phyloP scores from a whole-genome alignment of 2,888 invertebrate genomes.

The Aromia moschata region DNA sequence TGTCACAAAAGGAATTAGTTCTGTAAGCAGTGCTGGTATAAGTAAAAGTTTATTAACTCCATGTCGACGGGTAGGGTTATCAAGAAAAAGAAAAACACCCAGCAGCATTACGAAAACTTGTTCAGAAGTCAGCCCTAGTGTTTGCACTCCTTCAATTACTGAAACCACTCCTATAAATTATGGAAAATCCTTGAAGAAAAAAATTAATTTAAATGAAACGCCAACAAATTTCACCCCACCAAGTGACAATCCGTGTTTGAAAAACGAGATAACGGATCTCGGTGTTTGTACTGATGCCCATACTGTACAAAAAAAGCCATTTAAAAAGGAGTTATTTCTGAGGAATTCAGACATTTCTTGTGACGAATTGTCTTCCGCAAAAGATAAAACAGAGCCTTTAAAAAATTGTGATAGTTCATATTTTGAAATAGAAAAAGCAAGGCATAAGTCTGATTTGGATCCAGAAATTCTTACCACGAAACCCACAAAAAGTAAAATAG shows the following conservation, averaged over 20 bases:
- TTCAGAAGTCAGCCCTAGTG: constrained; percentile 18
- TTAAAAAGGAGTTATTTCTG: no score
- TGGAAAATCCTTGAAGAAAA: constrained; percentile 5
- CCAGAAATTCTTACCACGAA: no score
- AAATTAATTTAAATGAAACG: background rate
- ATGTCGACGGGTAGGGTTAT: constrained; percentile 66
- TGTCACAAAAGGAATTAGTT: constrained; percentile 26
- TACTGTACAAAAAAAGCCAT: no score
- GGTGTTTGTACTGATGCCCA: no score
- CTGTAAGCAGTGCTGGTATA: constrained; percentile 61
- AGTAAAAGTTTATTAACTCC: constrained; percentile 67
- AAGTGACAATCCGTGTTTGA: background rate
- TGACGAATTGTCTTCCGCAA: no score
- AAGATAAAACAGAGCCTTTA: no score
- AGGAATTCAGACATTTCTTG: no score
- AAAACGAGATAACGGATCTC: background rate
- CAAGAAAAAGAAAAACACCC: constrained; percentile 55
- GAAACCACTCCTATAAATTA: constrained; percentile 29
- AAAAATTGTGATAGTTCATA: no score
- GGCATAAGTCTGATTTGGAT: no score
- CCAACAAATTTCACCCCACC: background rate
- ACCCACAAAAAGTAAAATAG: no score
- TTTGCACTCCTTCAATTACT: constrained; percentile 6
- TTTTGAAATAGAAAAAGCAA: no score
- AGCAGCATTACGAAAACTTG: constrained; percentile 28